phyloP scores from a whole-genome alignment of 2,888 invertebrate genomes.

The Zygogramma bicolorata region DNA sequence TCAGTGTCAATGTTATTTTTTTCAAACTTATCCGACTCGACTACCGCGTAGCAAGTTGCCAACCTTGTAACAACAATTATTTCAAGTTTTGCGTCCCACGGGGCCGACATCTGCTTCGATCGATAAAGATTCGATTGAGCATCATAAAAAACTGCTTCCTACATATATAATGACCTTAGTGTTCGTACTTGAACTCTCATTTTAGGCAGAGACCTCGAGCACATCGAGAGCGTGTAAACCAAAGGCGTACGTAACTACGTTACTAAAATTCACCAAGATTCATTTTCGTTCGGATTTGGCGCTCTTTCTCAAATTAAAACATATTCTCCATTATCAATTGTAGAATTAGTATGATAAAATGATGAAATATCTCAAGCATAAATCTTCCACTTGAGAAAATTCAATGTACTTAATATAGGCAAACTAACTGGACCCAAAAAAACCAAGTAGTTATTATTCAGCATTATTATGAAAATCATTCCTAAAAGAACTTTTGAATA shows the following conservation, averaged over 20 bases:
- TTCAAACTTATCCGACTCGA: background rate
- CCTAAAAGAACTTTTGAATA: no score
- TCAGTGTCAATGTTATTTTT: slow-evolving; percentile 19
- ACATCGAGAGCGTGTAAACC: background rate
- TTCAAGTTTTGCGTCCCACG: slow-evolving; percentile 27
- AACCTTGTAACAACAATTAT: slow-evolving; percentile 23
- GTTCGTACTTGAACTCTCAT: slow-evolving; percentile 30
- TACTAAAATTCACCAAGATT: no score
- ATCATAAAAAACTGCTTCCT: slow-evolving; percentile 34
- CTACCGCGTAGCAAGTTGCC: slow-evolving; percentile 18
- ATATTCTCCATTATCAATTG: no score
- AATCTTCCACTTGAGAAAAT: no score
- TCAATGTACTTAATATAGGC: no score
- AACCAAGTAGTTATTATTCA: no score
- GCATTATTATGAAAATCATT: no score
- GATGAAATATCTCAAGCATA: no score
- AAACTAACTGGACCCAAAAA: no score
- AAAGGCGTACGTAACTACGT: background rate
- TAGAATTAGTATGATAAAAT: no score
- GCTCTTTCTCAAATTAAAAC: no score
- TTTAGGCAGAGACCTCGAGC: slow-evolving; percentile 51
- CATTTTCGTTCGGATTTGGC: no score
- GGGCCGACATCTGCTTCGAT: slow-evolving; percentile 1
- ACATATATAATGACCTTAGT: slow-evolving; percentile 29
- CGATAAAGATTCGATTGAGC: slow-evolving; percentile 9